Base-by-base conservation (phyloP, 2,797 vertebrate species). In the Dallia pectoralis region DNA sequence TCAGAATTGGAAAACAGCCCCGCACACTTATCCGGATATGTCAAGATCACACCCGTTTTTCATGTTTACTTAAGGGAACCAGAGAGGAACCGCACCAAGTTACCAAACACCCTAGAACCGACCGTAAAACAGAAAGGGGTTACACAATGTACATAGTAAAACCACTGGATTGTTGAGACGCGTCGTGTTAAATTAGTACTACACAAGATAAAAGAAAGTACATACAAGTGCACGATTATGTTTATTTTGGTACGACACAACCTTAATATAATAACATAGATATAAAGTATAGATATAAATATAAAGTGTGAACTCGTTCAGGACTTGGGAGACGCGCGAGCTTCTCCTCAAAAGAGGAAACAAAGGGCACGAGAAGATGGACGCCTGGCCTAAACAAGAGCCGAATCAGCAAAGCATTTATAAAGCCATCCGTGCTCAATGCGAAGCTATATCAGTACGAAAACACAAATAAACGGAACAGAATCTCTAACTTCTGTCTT, bases 261-360 rank as follows among this genome's bases (percentile, higher is more conserved):
- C 5, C 18, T 22, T 33, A 30, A 70, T 70, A 59, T 4, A 70
- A 70, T 61, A 51, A 66, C 64, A 61, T 36, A 15, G 53, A 48
- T 33, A 22, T 33, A 72, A 68, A 79, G 70, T 78, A 85, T 78
- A 47, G 69, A 67, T 72, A 32, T 47, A 73, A 78, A 70, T 81
- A 73, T 78, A n/a, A n/a, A n/a, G n/a, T n/a, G n/a, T 22, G 12
- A 15, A 32, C 69, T 70, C 61, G 78, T 79, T 84, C 82, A 74
- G 74, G 82, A 88, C 83, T 85, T 74, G 69, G 69, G 80, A 89
- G 87, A 87, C 89, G 91, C 92, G 91, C 92, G 87, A 81, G 88
- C 89, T n/a, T 89, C 86, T 90, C 67, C 67, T 70, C 72, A 75
- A 91, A 93, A 94, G 92, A 93, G 93, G 92, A 94, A 94, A 94